Base-by-base conservation (phyloP, 2,888 invertebrate species). In the Apoda limacodes region DNA sequence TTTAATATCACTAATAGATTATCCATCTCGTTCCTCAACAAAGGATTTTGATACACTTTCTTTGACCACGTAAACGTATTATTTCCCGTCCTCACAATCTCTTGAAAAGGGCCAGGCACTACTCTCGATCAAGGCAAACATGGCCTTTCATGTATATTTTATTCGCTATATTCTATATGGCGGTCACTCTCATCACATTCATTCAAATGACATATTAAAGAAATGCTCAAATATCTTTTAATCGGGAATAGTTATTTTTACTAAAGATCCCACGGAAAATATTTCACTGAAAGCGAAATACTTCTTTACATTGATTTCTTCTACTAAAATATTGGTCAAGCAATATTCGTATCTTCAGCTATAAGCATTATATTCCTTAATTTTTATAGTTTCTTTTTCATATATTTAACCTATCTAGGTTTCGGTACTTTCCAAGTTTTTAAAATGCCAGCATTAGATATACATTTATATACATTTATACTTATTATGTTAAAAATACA, bases 191-290 rank as follows among this genome's bases (percentile, higher is more conserved):
- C 64, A 70, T 67, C 57, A 58, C 60, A 60, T 61, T 66, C 68
- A 69, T 72, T 70, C 65, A 65, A 68, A 71, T 72, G 70, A 72
- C 71, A 72, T 72, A 75, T 76, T 67, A 67, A 60, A 62, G 59
- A 57, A 67, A 64, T 67, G 63, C 66, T 69, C 63, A 52, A 59
- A 60, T 60, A 59, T 60, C 55, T 60, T 58, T 60, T 59, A 58
- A 62, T 63, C 57, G 60, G 46, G 50, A 57, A 61, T n/a, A n/a
- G n/a, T n/a, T n/a, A n/a, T n/a, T n/a, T n/a, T n/a, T n/a, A n/a
- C n/a, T n/a, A n/a, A n/a, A n/a, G n/a, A n/a, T n/a, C n/a, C n/a
- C n/a, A n/a, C n/a, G n/a, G n/a, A n/a, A n/a, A n/a, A 64, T 52
- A 56, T 60, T 55, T 61, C 49, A 45, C 57, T 49, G 52, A 58